Conservation (phyloP, 2,797 vertebrate genomes). For the Streptopelia turtur region DNA sequence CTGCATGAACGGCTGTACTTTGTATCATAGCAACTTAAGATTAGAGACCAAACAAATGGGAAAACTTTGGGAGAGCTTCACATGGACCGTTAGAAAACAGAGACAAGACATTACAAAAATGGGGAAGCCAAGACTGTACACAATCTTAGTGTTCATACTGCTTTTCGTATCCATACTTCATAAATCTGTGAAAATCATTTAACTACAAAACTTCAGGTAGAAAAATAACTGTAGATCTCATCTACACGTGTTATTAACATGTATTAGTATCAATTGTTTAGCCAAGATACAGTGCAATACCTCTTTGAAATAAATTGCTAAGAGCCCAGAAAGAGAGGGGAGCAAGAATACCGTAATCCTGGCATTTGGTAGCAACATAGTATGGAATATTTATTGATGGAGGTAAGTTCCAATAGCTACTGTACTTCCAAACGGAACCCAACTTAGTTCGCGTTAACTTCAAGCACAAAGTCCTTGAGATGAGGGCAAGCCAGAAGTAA, state of each 20-base stretch:
- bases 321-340: neutral
- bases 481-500: constrained; percentile 35
- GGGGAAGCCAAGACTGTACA: constrained; percentile 22
- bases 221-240: constrained; percentile 59
- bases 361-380: neutral
- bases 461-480: constrained; percentile 30
- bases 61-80: neutral
- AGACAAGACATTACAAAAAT: constrained; percentile 9
- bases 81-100: neutral
- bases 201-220: constrained; percentile 53
- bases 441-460: neutral
- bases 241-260: constrained; percentile 9
- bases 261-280: constrained; percentile 4
- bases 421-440: constrained; percentile 35
- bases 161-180: neutral
- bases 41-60: neutral
- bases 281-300: constrained; percentile 46
- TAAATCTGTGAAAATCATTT: constrained; percentile 41
- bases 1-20: neutral
- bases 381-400: neutral
- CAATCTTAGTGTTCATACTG: constrained; percentile 17
- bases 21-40: neutral
- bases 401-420: constrained; percentile 53
- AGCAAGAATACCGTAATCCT: constrained; percentile 14
- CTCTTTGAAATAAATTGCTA: constrained; percentile 31